Conservation (phyloP, 2,888 invertebrate genomes). For the Myathropa florea region DNA sequence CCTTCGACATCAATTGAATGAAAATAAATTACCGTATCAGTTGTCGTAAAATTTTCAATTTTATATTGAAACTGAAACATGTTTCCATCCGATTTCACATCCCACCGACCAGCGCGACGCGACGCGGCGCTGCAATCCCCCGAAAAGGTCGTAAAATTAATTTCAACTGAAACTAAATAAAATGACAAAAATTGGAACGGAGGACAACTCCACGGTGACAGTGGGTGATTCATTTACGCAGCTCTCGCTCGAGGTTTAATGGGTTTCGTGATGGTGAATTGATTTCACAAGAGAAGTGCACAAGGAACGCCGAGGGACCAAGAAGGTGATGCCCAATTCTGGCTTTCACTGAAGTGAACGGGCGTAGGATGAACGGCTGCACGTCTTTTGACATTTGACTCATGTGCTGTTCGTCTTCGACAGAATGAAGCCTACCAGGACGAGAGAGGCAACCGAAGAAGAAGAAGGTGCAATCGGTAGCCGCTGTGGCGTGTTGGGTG, state of each 20-base stretch:
- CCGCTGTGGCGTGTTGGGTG: no score
- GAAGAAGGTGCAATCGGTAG: no score
- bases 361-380: background rate
- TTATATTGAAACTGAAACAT: conserved; percentile 68
- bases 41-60: conserved; percentile 68
- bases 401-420: background rate
- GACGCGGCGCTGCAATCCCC: background rate
- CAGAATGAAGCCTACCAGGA: no score
- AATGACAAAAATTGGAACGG: background rate
- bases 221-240: conserved; percentile 41
- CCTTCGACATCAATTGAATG: conserved; percentile 69
- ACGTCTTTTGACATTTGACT: background rate
- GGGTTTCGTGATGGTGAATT: background rate
- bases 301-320: background rate
- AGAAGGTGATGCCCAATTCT: background rate
- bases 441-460: no score
- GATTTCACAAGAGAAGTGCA: background rate
- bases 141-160: conserved; percentile 60
- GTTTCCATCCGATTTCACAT: conserved; percentile 65
- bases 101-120: background rate
- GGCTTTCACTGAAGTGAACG: background rate
- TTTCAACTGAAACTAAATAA: conserved; percentile 18
- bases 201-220: background rate
- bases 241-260: background rate
- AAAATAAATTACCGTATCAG: conserved; percentile 69